Percentiles rank a stretch among this genome's conserved stretches.
Evolutionary conservation across 2,888 invertebrate species (phyloP).

Genomic region (Pelosia muscerda): DNA sequence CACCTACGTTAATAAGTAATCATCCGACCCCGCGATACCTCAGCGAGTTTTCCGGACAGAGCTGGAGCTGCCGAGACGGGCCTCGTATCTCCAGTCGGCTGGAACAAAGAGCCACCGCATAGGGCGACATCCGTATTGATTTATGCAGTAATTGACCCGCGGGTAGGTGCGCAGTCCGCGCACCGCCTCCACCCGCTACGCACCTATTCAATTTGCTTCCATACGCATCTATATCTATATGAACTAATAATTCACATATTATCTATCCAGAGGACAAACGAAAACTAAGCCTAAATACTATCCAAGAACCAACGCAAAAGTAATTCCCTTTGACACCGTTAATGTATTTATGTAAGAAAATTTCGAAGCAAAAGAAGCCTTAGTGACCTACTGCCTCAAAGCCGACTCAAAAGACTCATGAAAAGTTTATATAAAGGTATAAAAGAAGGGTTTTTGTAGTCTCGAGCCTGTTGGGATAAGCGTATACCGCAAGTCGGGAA

Average conservation of each 20-base stretch:
- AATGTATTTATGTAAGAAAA: constrained; percentile 27
- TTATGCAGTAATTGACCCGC: constrained; percentile 83
- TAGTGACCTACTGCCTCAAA: constrained; percentile 67
- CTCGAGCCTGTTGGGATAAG: constrained; percentile 55
- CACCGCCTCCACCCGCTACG: constrained; percentile 65
- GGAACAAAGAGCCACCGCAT: constrained; percentile 82
- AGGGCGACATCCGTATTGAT: constrained; percentile 81
- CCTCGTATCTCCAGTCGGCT: constrained; percentile 79
- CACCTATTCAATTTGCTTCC: constrained; percentile 69
- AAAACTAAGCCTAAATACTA: constrained; percentile 37
- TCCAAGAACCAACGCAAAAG: constrained; percentile 29
- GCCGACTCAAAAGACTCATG: constrained; percentile 56
- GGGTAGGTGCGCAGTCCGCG: constrained; percentile 76
- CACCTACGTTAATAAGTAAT: constrained; percentile 87
- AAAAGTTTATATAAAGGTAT: constrained; percentile 69
- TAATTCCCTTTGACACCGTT: constrained; percentile 17
- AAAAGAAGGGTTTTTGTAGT: constrained; percentile 61
- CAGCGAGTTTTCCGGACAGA: constrained; percentile 83
- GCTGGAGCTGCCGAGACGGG: constrained; percentile 81
- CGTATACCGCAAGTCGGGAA: constrained; percentile 57
- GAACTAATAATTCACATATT: constrained; percentile 34
- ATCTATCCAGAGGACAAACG: background rate
- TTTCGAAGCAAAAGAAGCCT: constrained; percentile 37
- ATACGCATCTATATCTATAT: constrained; percentile 56
- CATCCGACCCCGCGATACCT: constrained; percentile 85